Evolutionary conservation across 2,888 invertebrate genomes (phyloP), one percentile per base, ranked within the genome.

Genomic region (Stegophylla sp.): DNA sequence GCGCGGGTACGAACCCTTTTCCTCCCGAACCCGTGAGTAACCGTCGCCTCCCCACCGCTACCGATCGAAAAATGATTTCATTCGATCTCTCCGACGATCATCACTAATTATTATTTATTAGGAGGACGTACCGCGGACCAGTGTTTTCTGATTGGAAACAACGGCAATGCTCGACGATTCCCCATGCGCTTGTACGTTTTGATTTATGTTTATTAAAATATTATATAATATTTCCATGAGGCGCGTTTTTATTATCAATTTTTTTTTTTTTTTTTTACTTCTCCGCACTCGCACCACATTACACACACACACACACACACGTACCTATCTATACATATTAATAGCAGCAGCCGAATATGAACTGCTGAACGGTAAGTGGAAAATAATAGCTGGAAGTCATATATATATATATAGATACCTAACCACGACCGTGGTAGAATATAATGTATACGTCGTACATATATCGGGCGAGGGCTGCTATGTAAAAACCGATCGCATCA

Each of bases 351-450:
- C n/a, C n/a, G n/a, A n/a, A n/a, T n/a, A n/a, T 53, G 4, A n/a
- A n/a, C n/a, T 9, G 13, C 13, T n/a, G 66, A 17, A 67, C 66
- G 64, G 75, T 76, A 76, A 66, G 76, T 76, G 53, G 66, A 76
- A 73, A 67, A 76, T 76, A 76, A 76, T 67, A 76, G 75, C 75
- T 75, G 75, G 75, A 64, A 75, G 75, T 75, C 75, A 75, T 48
- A 45, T 45, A 45, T 43, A 43, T 43, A 43, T 43, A 43, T 43
- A 43, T 43, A 43, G 4, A 10, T 43, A 43, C 43, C 43, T 4
- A 43, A 43, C 43, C 13, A 12, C 15, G 15, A 45, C 34, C n/a
- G n/a, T n/a, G 63, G 26, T 53, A 53, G 76, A 76, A 66, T 56
- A 76, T 67, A 71, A 34, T 13, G 26, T 51, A 51, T 51, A 51